These are phyloP conservation scores for Ginglymostoma cirratum DNA, from an alignment of 2,113 vertebrate genomes.

Conservation along the genomic window DNA sequence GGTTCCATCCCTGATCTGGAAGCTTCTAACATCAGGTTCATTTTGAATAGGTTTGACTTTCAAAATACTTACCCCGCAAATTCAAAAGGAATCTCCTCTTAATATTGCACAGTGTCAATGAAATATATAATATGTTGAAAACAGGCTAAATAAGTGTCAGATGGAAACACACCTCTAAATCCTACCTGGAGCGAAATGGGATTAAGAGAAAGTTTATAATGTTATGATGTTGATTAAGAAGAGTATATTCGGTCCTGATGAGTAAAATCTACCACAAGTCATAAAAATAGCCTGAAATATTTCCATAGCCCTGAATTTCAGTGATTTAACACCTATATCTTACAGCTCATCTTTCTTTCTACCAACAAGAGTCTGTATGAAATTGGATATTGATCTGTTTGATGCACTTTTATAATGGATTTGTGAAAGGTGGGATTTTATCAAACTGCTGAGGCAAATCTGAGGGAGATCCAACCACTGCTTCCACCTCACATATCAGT, in stretches of 20 bases:
- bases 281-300: background rate
- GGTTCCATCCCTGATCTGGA: background rate
- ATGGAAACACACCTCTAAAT: background rate
- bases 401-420: background rate
- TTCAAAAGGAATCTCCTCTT: background rate
- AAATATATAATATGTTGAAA: background rate
- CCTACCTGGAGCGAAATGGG: background rate
- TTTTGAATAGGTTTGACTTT: background rate
- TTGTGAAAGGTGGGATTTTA: background rate
- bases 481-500: background rate
- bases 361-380: background rate
- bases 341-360: background rate
- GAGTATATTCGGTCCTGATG: background rate
- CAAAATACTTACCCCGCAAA: background rate
- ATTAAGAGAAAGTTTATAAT: background rate
- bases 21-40: background rate
- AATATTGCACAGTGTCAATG: background rate
- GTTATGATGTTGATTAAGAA: background rate
- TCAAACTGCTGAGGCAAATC: background rate
- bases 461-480: background rate
- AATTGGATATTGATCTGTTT: slow-evolving; percentile 36
- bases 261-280: background rate
- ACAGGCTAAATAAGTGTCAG: background rate
- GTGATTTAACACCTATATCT: background rate
- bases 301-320: background rate